phyloP scores from a whole-genome alignment of 2,888 invertebrate species.

The Chorisops tibialis region DNA sequence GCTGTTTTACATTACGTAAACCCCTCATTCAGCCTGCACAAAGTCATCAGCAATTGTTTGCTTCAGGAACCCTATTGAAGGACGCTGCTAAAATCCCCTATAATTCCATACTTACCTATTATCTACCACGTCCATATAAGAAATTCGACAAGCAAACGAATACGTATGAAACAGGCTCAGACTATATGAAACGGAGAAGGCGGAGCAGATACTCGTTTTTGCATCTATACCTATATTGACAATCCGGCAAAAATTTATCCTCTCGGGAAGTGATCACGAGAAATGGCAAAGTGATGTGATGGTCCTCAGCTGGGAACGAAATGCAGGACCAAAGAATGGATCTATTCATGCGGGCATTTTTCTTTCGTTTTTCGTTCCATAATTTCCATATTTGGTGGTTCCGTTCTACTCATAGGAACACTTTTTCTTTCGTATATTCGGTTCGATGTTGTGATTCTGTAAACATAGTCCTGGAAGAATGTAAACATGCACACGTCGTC shows the following conservation, averaged over 20 bases:
- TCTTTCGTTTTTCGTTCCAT: neutral
- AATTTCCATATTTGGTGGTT: neutral
- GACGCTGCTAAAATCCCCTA: constrained; percentile 11
- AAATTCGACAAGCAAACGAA: constrained; percentile 19
- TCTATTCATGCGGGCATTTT: constrained; percentile 20
- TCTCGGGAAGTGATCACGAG: constrained; percentile 17
- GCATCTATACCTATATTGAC: constrained; percentile 23
- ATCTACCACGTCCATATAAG: constrained; percentile 10
- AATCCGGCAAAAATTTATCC: constrained; percentile 20
- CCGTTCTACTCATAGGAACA: neutral
- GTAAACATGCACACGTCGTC: neutral
- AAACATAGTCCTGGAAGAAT: constrained; percentile 7
- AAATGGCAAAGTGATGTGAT: constrained; percentile 6
- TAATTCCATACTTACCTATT: constrained; percentile 7
- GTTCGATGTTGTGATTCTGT: neutral
- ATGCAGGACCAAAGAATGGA: constrained; percentile 10
- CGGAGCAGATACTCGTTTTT: neutral
- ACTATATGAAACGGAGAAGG: neutral
- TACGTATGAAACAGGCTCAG: neutral
- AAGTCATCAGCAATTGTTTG: constrained; percentile 9
- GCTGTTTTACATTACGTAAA: constrained; percentile 17
- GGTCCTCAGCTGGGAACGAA: neutral
- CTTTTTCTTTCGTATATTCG: neutral
- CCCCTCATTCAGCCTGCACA: neutral
- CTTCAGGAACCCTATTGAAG: constrained; percentile 14